These are phyloP conservation scores for Myrmecophaga tridactyla DNA, from an alignment of 2,113 vertebrate species.

Conservation along the genomic window DNA sequence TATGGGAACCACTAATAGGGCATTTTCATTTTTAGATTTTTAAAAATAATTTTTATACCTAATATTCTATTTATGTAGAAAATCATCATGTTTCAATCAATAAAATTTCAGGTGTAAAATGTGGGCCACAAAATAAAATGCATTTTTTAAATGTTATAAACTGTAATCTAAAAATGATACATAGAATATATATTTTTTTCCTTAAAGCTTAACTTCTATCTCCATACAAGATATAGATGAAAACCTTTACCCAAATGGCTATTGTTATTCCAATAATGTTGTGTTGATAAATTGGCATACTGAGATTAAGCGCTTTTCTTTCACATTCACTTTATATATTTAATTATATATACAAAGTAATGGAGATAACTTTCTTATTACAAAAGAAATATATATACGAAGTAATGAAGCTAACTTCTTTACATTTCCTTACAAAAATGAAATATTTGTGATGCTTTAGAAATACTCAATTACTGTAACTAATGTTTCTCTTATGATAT, in stretches of 20 bases:
- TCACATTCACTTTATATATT: neutral
- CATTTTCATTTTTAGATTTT: neutral
- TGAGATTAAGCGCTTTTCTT: neutral
- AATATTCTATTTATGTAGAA: neutral
- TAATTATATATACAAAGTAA: neutral
- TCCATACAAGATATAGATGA: neutral
- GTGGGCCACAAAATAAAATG: neutral
- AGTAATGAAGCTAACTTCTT: slow-evolving; percentile 9
- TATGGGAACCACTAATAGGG: neutral
- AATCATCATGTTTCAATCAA: neutral
- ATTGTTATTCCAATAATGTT: neutral
- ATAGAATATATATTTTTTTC: neutral
- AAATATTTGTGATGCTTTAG: neutral
- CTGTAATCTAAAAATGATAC: neutral
- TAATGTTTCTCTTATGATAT: neutral
- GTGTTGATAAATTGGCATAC: neutral
- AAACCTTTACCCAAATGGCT: neutral
- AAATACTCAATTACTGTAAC: neutral
- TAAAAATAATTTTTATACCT: neutral
- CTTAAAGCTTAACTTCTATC: no score
- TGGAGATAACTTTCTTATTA: slow-evolving; percentile 9
- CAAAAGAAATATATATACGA: neutral
- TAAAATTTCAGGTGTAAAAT: neutral
- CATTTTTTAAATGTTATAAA: neutral
- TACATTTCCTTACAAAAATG: slow-evolving; percentile 5